Percentiles rank a stretch among this genome's conserved stretches.
These are phyloP conservation scores for Epiblema foenella DNA, from an alignment of 2,888 invertebrate genomes.

Conservation along the genomic window DNA sequence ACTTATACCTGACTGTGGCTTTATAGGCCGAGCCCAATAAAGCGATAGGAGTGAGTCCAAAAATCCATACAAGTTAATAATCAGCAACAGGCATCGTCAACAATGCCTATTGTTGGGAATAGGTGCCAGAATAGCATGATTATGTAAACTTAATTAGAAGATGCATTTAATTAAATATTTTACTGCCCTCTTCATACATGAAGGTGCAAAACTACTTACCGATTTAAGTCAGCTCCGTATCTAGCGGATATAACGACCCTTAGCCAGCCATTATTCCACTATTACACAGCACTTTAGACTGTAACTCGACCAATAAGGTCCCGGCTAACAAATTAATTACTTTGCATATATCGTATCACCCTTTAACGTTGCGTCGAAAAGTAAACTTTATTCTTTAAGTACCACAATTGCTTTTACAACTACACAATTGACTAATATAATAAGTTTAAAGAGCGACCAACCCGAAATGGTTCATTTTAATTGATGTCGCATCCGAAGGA, in stretches of 20 bases:
- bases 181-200: background rate
- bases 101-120: too few relatives aligned
- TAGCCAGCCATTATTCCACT: background rate
- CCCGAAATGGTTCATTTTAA: constrained; percentile 1
- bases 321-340: background rate
- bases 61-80: too few relatives aligned
- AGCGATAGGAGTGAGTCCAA: too few relatives aligned
- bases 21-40: too few relatives aligned
- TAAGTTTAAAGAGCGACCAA: background rate
- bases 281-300: background rate
- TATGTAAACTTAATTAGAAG: background rate
- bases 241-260: constrained; percentile 2
- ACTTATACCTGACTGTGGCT: too few relatives aligned
- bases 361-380: background rate
- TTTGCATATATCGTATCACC: background rate
- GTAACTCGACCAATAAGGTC: background rate
- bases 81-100: too few relatives aligned
- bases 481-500: constrained; percentile 13
- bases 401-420: background rate
- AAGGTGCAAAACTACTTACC: background rate
- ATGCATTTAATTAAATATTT: background rate
- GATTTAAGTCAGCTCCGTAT: background rate
- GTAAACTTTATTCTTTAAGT: background rate
- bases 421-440: background rate
- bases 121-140: too few relatives aligned